Conservation (phyloP, 2,113 vertebrate species). For the Periophthalmodon schlosseri region DNA sequence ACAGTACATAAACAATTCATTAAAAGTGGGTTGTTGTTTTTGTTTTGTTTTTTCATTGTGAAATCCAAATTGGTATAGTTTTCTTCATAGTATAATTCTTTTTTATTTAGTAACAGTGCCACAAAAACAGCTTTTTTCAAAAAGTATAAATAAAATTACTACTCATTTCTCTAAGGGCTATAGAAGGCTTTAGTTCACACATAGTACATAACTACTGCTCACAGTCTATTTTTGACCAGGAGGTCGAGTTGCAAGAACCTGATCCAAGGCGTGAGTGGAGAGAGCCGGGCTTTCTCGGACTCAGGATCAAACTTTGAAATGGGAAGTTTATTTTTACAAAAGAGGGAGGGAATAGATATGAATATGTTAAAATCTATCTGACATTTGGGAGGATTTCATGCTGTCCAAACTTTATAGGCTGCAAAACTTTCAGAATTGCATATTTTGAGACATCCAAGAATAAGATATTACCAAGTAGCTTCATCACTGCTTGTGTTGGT, state of each 20-base stretch:
- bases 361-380: conserved; percentile 4
- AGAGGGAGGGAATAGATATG: not conserved
- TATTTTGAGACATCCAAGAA: too few species aligned
- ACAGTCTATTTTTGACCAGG: conserved; percentile 59
- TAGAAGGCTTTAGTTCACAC: not conserved
- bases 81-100: too few species aligned
- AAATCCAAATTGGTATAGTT: too few species aligned
- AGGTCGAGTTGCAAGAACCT: conserved; percentile 72
- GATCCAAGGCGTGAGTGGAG: conserved; percentile 53
- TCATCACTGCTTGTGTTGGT: too few species aligned
- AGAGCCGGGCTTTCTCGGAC: conserved; percentile 26
- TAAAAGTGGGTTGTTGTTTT: too few species aligned
- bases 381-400: not conserved
- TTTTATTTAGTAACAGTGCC: too few species aligned
- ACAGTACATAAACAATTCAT: too few species aligned
- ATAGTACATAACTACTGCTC: not conserved
- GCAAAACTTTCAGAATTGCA: not conserved
- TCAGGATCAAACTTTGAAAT: conserved; percentile 18
- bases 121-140: not conserved
- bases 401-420: not conserved
- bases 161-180: not conserved
- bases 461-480: too few species aligned
- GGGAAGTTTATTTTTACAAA: conserved; percentile 29
- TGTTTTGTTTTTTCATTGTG: too few species aligned
- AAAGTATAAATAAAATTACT: not conserved